Evolutionary conservation across 2,888 invertebrate genomes (phyloP).

Genomic region (Ashinkailepas kermadecensis): DNA sequence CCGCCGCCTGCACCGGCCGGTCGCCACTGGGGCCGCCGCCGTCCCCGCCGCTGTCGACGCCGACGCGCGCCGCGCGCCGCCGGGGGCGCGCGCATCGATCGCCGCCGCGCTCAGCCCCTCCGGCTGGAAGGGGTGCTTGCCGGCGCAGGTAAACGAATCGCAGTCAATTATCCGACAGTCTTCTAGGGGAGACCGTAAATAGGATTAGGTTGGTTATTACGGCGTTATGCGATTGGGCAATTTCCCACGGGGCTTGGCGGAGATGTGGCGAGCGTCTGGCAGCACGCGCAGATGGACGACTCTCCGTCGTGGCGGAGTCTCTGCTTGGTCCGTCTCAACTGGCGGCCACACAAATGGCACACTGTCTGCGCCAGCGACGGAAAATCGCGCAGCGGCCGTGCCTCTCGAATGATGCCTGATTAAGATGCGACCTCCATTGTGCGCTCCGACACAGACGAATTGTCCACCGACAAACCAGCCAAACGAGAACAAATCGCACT

Average conservation of each 20-base stretch:
- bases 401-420: neutral
- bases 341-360: neutral
- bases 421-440: neutral
- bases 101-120: neutral
- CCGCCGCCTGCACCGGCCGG: too few species aligned
- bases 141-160: conserved; percentile 19
- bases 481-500: too few species aligned
- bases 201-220: conserved; percentile 8
- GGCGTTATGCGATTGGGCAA: conserved; percentile 13
- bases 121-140: conserved; percentile 4
- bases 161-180: conserved; percentile 16
- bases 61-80: neutral
- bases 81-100: neutral
- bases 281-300: neutral
- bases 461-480: too few species aligned
- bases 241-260: neutral
- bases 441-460: too few species aligned
- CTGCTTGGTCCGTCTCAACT: neutral
- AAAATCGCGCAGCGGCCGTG: neutral
- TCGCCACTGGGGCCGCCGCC: neutral
- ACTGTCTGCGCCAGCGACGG: neutral
- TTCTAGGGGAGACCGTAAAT: neutral
- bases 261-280: neutral
- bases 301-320: neutral
- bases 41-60: neutral